Base-by-base conservation (phyloP, 2,888 invertebrate species). In the Plebejus argus region DNA sequence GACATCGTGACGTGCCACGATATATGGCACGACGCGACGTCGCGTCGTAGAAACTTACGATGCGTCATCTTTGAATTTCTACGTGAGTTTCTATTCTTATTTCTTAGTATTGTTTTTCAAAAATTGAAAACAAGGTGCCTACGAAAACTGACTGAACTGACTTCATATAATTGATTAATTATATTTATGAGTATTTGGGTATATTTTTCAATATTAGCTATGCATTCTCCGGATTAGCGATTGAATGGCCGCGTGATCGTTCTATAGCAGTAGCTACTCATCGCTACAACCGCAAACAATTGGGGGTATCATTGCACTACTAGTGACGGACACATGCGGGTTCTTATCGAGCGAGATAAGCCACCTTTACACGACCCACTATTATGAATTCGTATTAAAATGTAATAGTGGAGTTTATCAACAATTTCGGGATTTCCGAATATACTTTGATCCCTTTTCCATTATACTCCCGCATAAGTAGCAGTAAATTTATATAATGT, bases 331-430 rank as follows among this genome's bases (percentile, higher is more conserved):
- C 84, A 82, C 82, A 88, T 89, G 87, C 89, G 89, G 89, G 89
- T 82, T 82, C 83, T 86, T 86, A 87, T 89, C 87, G 80, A 79
- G 81, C 80, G 80, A 86, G 88, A 89, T 88, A 88, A 88, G 85
- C 81, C 79, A 83, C 85, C 86, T 84, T 84, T 82, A 79, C 18
- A 70, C 35, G 45, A n/a, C 53, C 39, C 33, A 76, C 28, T 49
- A 72, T 20, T 45, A 74, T 49, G 28, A 72, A 45, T 45, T 45
- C 39, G 45, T 23, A 72, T 45, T 66, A 28, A 66, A 66, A 66
- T 66, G 15, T 66, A 6, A 33, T 66, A 33, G 28, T 33, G 66
- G 66, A 66, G 66, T 66, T 66, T 66, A 66, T 66, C 28, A 66
- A 66, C 12, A 10, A 33, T 66, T 28, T 33, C 66, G 7, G 66